These are phyloP conservation scores for Campylomormyrus numenius DNA, from an alignment of 2,113 vertebrate species.

Conservation along the genomic window DNA sequence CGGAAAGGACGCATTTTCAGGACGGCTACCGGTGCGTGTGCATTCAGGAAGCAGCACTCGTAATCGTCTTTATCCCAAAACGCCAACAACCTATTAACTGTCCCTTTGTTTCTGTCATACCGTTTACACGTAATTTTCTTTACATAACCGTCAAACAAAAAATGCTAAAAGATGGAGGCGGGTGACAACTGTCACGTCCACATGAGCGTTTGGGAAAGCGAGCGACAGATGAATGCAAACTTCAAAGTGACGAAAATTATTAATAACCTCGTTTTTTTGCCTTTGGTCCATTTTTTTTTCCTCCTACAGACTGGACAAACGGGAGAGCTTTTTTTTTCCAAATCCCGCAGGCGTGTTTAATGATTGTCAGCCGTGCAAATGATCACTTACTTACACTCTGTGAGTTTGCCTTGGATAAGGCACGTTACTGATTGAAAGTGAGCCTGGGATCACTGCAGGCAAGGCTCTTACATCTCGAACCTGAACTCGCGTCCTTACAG, in stretches of 20 bases:
- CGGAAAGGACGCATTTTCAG: not conserved
- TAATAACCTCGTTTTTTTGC: constrained; percentile 52
- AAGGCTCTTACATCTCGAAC: constrained; percentile 63
- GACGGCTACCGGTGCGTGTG: not conserved
- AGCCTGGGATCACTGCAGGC: constrained; percentile 78
- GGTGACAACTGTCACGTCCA: constrained; percentile 18
- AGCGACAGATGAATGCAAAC: constrained; percentile 43
- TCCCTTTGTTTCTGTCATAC: not conserved
- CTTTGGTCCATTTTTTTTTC: constrained; percentile 62
- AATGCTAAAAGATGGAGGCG: constrained; percentile 14
- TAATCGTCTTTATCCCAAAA: not conserved
- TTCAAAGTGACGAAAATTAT: constrained; percentile 39
- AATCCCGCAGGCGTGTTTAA: constrained; percentile 70
- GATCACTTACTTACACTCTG: constrained; percentile 84
- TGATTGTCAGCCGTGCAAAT: constrained; percentile 81
- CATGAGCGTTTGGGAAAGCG: not conserved
- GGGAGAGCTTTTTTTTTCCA: constrained; percentile 30
- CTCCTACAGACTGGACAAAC: not conserved
- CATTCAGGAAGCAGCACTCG: not conserved
- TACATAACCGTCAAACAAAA: constrained; percentile 4
- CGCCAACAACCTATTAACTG: not conserved
- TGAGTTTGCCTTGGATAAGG: constrained; percentile 76
- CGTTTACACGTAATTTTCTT: constrained; percentile 11
- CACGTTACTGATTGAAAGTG: constrained; percentile 86
- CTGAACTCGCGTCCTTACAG: constrained; percentile 18